These are phyloP conservation scores for Zophobas morio DNA, from an alignment of 1,140 invertebrate genomes.

Conservation along the genomic window DNA sequence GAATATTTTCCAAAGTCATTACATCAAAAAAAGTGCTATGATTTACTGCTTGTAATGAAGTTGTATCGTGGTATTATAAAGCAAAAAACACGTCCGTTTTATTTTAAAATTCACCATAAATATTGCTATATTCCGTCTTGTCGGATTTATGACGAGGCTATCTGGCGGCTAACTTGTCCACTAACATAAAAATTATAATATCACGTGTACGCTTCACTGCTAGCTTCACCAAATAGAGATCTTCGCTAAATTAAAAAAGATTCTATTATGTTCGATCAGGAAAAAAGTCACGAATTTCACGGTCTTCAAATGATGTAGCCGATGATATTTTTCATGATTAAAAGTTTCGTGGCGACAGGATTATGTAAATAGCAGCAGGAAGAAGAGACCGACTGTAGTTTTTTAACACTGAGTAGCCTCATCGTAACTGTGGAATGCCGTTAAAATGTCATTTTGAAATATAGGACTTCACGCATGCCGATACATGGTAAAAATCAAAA, in stretches of 20 bases:
- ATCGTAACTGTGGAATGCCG: background rate
- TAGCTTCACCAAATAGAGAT: background rate
- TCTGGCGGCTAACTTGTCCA: constrained; percentile 10
- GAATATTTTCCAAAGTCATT: constrained; percentile 24
- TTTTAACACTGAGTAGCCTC: background rate
- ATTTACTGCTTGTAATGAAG: constrained; percentile 33
- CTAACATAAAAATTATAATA: constrained; percentile 20
- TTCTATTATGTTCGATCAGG: constrained; percentile 23
- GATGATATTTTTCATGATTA: constrained; percentile 11
- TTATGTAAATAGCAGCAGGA: constrained; percentile 5
- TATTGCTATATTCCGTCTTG: constrained; percentile 32
- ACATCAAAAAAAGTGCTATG: constrained; percentile 16
- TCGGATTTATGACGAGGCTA: constrained; percentile 30
- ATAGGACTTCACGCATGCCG: constrained; percentile 16
- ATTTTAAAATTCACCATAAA: constrained; percentile 37
- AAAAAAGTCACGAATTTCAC: constrained; percentile 25
- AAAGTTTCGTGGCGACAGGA: constrained; percentile 1
- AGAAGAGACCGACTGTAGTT: background rate
- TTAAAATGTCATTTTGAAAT: constrained; percentile 6
- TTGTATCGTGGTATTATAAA: constrained; percentile 23
- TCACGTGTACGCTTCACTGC: constrained; percentile 1
- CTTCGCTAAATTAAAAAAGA: background rate
- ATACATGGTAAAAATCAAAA: constrained; percentile 2
- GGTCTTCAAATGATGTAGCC: constrained; percentile 1
- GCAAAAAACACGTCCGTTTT: constrained; percentile 31